A percentile compares a stretch with the other conserved stretches of the same genome.
Conservation (phyloP, 2,797 vertebrate genomes). For the Helostoma temminkii region DNA sequence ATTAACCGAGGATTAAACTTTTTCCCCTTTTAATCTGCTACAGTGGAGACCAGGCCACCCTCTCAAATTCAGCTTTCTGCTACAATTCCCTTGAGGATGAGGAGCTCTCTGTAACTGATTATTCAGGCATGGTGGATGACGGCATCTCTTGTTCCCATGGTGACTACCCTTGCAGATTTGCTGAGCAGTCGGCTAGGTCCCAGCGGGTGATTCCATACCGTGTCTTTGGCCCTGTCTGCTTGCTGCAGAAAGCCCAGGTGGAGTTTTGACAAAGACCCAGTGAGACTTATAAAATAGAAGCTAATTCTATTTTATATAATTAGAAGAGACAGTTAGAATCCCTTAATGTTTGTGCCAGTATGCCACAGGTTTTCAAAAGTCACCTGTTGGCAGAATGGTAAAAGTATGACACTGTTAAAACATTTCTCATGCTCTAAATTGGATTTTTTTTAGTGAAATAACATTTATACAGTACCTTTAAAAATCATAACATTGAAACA, state of each 20-base stretch:
- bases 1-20: constrained; percentile 67
- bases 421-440: constrained; percentile 7
- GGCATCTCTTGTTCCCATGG: constrained; percentile 84
- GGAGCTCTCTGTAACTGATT: constrained; percentile 67
- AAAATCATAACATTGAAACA: too few relatives aligned
- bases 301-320: constrained; percentile 59
- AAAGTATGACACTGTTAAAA: constrained; percentile 16
- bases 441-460: too few relatives aligned
- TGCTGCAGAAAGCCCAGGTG: constrained; percentile 83
- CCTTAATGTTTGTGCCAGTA: constrained; percentile 41
- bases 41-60: constrained; percentile 66
- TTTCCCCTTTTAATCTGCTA: constrained; percentile 54
- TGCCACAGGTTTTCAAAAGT: constrained; percentile 39
- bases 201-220: constrained; percentile 91
- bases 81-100: constrained; percentile 62
- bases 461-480: too few relatives aligned
- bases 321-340: constrained; percentile 37
- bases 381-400: constrained; percentile 24
- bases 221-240: constrained; percentile 88
- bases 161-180: constrained; percentile 94
- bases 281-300: constrained; percentile 42
- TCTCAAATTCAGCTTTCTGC: constrained; percentile 59
- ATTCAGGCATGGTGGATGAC: constrained; percentile 70
- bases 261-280: constrained; percentile 51
- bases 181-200: constrained; percentile 73